These are phyloP conservation scores for Bedellia somnulentella DNA, from an alignment of 2,888 invertebrate species.

Conservation along the genomic window DNA sequence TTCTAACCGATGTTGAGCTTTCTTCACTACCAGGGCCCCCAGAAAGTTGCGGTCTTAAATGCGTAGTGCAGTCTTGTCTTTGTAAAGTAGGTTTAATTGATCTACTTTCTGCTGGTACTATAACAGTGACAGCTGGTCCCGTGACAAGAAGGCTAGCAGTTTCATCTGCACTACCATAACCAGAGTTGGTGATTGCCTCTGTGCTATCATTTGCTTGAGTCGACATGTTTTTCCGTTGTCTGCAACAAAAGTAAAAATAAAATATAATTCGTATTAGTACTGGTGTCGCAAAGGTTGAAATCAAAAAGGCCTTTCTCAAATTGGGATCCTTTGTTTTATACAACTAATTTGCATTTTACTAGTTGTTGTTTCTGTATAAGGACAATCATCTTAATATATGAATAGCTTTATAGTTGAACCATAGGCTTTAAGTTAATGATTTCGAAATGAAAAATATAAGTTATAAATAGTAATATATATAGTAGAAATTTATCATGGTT, in stretches of 20 bases:
- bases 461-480: too few relatives aligned
- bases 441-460: too few relatives aligned
- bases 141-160: slow-evolving; percentile 77
- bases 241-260: slow-evolving; percentile 26
- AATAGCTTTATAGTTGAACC: too few relatives aligned
- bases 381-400: too few relatives aligned
- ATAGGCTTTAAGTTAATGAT: too few relatives aligned
- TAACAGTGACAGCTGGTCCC: slow-evolving; percentile 59
- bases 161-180: slow-evolving; percentile 78
- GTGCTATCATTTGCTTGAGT: slow-evolving; percentile 54
- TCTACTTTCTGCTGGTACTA: slow-evolving; percentile 47
- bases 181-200: slow-evolving; percentile 63
- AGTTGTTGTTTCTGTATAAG: too few relatives aligned
- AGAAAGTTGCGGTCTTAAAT: slow-evolving; percentile 72
- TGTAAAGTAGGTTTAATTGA: slow-evolving; percentile 78
- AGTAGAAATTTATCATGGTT: too few relatives aligned
- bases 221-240: slow-evolving; percentile 35
- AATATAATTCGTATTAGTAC: neutral
- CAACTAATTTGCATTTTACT: too few relatives aligned
- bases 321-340: too few relatives aligned
- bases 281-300: neutral
- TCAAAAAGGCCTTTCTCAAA: too few relatives aligned
- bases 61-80: slow-evolving; percentile 84
- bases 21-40: slow-evolving; percentile 79
- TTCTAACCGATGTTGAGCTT: slow-evolving; percentile 60